Conservation (phyloP, 2,888 invertebrate genomes). For the Adelognathus sp. region DNA sequence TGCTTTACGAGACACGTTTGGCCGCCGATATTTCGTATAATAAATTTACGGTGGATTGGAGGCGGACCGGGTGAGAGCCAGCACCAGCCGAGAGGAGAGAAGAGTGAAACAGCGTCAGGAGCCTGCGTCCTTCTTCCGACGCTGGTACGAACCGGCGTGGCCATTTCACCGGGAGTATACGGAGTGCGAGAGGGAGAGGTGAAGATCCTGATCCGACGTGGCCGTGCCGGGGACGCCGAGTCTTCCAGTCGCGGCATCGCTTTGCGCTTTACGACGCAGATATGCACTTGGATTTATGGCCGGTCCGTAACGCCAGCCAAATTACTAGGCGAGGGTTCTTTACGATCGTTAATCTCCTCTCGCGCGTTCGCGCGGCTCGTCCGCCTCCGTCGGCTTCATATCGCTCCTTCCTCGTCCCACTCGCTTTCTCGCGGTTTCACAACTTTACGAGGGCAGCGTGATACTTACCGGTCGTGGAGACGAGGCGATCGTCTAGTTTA, state of each 20-base stretch:
- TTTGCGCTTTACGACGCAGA: constrained; percentile 65
- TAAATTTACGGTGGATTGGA: constrained; percentile 64
- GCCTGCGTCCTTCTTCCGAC: constrained; percentile 16
- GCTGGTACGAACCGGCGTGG: neutral
- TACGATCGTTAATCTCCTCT: constrained; percentile 66
- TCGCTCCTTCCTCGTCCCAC: neutral
- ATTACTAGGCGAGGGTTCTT: constrained; percentile 67
- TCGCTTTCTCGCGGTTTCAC: constrained; percentile 37
- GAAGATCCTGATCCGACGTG: constrained; percentile 35
- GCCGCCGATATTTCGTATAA: constrained; percentile 63
- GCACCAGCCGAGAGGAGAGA: neutral
- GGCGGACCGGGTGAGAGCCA: constrained; percentile 53
- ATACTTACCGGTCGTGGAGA: constrained; percentile 21
- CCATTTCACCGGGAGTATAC: neutral
- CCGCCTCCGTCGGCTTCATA: neutral
- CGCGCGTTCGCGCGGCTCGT: constrained; percentile 30
- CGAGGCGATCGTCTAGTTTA: constrained; percentile 47
- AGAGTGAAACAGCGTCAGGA: neutral
- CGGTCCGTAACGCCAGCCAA: constrained; percentile 65
- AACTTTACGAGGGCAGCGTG: constrained; percentile 43
- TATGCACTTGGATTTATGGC: constrained; percentile 66
- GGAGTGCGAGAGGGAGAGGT: constrained; percentile 4
- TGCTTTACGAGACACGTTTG: constrained; percentile 56
- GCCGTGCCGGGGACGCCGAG: constrained; percentile 26
- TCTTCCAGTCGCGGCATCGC: constrained; percentile 51